Conservation (phyloP, 1,140 invertebrate species). For the Helicoverpa zea region DNA sequence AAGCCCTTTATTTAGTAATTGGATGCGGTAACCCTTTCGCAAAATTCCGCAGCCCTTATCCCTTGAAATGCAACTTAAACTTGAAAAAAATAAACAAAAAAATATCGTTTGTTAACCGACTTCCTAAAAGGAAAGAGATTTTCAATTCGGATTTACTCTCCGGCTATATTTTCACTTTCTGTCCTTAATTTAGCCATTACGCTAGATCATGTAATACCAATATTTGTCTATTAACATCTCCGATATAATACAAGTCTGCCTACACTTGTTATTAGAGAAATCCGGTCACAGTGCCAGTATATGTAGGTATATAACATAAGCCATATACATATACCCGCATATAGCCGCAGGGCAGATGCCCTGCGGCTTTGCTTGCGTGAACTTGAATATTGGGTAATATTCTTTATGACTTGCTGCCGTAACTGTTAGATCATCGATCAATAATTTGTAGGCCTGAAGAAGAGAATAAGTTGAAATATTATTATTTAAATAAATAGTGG, state of each 20-base stretch:
- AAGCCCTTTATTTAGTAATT: too few species aligned
- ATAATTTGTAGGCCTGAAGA: too few species aligned
- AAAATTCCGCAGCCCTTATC: too few species aligned
- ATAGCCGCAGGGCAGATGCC: too few species aligned
- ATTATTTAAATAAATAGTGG: too few species aligned
- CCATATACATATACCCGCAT: too few species aligned
- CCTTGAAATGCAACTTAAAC: too few species aligned
- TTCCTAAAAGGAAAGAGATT: background rate
- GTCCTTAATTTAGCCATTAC: background rate
- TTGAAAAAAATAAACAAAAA: too few species aligned
- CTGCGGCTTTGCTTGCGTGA: background rate
- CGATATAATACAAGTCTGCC: background rate
- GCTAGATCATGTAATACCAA: constrained; percentile 18
- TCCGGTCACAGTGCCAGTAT: constrained; percentile 19
- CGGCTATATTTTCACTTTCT: background rate
- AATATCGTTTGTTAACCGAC: too few species aligned
- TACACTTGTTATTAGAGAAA: constrained; percentile 13
- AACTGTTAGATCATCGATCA: too few species aligned
- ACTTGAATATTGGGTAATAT: constrained; percentile 30
- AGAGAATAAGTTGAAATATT: too few species aligned
- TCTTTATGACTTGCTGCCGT: background rate
- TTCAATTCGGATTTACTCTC: background rate
- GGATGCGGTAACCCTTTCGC: too few species aligned
- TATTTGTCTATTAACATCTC: constrained; percentile 27
- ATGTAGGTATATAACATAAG: background rate